Evolutionary conservation across 2,888 invertebrate species (phyloP), one percentile per base, ranked within the genome.

Genomic region (Meiosimyza decipiens): DNA sequence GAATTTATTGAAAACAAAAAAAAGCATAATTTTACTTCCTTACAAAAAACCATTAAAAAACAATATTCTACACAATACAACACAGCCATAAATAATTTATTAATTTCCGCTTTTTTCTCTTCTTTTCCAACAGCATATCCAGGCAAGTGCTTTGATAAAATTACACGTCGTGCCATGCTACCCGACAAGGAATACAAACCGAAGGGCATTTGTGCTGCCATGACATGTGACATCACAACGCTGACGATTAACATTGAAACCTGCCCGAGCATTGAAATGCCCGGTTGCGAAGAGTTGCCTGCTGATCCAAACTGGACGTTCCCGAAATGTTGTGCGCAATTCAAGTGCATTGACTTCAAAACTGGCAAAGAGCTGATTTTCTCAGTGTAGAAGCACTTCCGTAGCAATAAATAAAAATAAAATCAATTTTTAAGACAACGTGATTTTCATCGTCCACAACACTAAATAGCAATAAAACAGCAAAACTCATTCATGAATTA

Each of bases 271-370:
- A 79, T 86, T 72, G 86, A 86, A 73, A 83, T 85, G 82, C 86
- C 86, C 63, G 86, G 82, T 74, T 86, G 86, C 79, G 85, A 85
- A 79, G 84, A 86, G 80, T 76, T 86, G 72, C 83, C 86, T 75
- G 79, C 80, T 57, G 84, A 86, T 79, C 80, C 82, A 72, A 81
- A 80, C 76, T 85, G 85, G 83, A 80, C 83, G 64, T 86, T 83
- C 78, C 86, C 86, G 77, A 86, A 86, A 75, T 86, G 86, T 68
- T 86, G 86, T 79, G 84, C 86, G 51, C 85, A 85, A 76, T 86
- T 82, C 76, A 82, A 85, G 73, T 86, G 86, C 74, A 81, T 79
- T 70, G 86, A 86, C 76, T 85, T 84, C 51, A 85, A 85, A 77
- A 85, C 85, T 70, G 86, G 86, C 80, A 82, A 86, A 74, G 83